Base-by-base conservation (phyloP, 1,140 invertebrate species). In the Asbolus verrucosus region DNA sequence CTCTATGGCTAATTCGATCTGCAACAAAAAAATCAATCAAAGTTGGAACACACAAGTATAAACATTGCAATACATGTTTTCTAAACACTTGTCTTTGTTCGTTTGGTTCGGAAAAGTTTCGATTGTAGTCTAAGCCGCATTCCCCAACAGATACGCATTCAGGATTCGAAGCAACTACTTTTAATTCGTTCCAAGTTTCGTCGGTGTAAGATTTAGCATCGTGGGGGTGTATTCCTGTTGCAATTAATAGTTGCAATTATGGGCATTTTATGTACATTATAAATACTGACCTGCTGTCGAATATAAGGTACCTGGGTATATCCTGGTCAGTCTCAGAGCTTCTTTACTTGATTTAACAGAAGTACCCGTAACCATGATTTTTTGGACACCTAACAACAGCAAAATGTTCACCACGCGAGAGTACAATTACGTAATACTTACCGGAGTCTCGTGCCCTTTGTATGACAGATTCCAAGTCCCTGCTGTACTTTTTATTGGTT, bases 71-170 rank as follows among this genome's bases (percentile, higher is more conserved):
- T 73, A 94, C 92, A 86, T 97, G 95, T 82, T 94, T 91, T 76
- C 92, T 90, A 83, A 98, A 97, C 15, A 95, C 95, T 73, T 90
- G 85, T 71, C 91, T 85, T 83, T 98, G 96, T 71, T 91, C 88
- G 62, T 91, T 89, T 5, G 92, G 93, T 72, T 96, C 92, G 5
- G 94, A 96, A 82, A 97, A 97, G 82, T 97, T 94, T 78, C 95
- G 89, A 82, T 93, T 95, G 81, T 96, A 98, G 84, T 98, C 96
- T 65, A 98, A 85, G 9, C 95, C 96, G 83, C 95, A 97, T 84
- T 96, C 94, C 9, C 95, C 96, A 15, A 98, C 87, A 0, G 95
- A 95, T 27, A 98, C 95, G 84, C 94, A 97, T 84, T 97, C 94
- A 11, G 90, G 88, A 80, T 94, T 93, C 41, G 83, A 82, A 1